A percentile compares a stretch with the other conserved stretches of the same genome.
Evolutionary conservation across 2,797 vertebrate species (phyloP).

Genomic region (Uromys caudimaculatus): DNA sequence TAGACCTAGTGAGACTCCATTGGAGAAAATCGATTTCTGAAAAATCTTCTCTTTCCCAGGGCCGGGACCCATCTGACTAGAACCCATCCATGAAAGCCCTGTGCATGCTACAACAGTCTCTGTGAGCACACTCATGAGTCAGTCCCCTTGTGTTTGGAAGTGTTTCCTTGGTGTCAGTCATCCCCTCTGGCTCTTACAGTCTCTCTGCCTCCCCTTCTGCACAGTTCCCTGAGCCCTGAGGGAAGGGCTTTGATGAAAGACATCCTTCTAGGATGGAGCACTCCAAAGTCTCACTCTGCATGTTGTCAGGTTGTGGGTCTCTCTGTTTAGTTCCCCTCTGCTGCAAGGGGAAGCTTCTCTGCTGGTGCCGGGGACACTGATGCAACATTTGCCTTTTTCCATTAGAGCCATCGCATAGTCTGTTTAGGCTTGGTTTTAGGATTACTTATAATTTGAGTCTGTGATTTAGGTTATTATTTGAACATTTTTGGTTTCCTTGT

Average conservation of each 20-base stretch:
- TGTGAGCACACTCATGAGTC: background rate
- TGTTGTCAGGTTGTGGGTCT: background rate
- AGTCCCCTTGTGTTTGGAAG: background rate
- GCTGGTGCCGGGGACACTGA: background rate
- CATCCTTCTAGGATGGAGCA: too few relatives aligned
- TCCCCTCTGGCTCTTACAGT: background rate
- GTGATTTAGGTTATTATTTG: slow-evolving; percentile 67
- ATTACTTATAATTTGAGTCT: slow-evolving; percentile 62
- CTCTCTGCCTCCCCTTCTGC: background rate
- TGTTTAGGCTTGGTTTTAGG: slow-evolving; percentile 61
- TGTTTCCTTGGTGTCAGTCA: background rate
- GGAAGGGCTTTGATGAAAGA: background rate
- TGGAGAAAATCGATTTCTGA: background rate
- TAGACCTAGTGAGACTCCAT: background rate
- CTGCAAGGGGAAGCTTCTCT: background rate
- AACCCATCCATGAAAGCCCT: background rate
- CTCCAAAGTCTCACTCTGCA: background rate
- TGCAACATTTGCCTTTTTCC: background rate
- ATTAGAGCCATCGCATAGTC: slow-evolving; percentile 9
- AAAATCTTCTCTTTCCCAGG: background rate
- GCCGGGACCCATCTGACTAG: background rate
- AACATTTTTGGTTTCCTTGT: slow-evolving; percentile 56
- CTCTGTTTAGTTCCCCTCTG: background rate
- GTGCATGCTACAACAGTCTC: background rate
- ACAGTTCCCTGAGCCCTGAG: background rate